These are phyloP conservation scores for Muntiacus reevesi DNA, from an alignment of 2,113 vertebrate species.

Conservation along the genomic window DNA sequence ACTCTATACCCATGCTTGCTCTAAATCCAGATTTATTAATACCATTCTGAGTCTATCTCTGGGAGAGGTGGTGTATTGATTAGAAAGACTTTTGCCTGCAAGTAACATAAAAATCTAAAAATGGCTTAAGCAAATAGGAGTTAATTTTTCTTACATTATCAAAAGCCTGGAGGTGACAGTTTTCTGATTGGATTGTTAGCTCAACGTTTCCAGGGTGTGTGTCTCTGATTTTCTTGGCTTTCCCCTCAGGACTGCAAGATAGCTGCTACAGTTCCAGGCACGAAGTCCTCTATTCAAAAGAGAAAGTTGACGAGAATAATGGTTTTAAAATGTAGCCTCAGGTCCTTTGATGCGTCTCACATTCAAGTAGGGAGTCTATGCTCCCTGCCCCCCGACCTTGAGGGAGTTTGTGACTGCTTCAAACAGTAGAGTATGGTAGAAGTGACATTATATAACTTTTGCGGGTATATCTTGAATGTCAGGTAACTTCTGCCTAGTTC, in stretches of 20 bases:
- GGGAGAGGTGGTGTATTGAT: background rate
- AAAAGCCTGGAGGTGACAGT: background rate
- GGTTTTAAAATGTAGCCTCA: background rate
- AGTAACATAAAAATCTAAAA: background rate
- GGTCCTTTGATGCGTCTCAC: background rate
- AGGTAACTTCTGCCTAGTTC: background rate
- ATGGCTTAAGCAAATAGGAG: background rate
- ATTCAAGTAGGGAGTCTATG: background rate
- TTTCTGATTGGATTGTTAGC: background rate
- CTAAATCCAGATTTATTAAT: background rate
- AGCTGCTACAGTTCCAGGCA: background rate
- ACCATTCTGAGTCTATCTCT: background rate
- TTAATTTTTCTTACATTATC: constrained; percentile 13
- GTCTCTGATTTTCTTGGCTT: background rate
- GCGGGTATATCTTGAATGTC: background rate
- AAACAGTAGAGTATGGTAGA: background rate
- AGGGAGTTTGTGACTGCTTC: background rate
- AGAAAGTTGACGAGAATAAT: background rate
- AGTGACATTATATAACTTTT: background rate
- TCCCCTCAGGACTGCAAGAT: background rate
- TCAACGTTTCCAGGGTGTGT: background rate
- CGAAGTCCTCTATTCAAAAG: background rate
- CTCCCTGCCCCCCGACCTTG: background rate
- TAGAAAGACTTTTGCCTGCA: background rate
- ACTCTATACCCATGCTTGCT: background rate